Percentiles rank a stretch among this genome's conserved stretches.
These are phyloP conservation scores for Xenopus borealis DNA, from an alignment of 2,113 vertebrate genomes.

Conservation along the genomic window DNA sequence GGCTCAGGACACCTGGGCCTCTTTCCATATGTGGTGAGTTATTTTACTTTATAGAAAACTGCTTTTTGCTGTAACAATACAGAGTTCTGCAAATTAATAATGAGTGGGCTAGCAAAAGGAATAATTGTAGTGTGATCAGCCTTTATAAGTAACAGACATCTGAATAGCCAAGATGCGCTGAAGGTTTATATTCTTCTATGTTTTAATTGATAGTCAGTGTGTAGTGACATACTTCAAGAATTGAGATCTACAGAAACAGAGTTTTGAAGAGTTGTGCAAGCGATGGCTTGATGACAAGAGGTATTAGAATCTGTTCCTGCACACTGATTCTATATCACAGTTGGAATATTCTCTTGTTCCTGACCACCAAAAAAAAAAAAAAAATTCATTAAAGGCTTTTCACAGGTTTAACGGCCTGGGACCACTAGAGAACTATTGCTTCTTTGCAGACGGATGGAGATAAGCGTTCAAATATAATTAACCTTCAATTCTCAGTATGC, in stretches of 20 bases:
- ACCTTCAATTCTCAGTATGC: conserved; percentile 86
- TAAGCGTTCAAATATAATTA: conserved; percentile 93
- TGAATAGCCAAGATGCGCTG: no score
- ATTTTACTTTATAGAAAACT: no score
- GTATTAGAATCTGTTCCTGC: neutral
- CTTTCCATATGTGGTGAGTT: no score
- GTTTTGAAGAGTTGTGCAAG: conserved; percentile 42
- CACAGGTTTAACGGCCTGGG: conserved; percentile 75
- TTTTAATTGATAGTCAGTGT: no score
- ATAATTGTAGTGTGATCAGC: no score
- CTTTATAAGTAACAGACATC: no score
- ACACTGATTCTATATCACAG: neutral
- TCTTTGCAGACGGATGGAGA: conserved; percentile 76
- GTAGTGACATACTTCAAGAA: conserved; percentile 7
- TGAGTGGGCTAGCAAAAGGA: no score
- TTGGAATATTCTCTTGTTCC: conserved; percentile 66
- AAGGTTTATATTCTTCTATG: no score
- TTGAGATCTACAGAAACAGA: conserved; percentile 58
- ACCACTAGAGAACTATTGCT: conserved; percentile 73
- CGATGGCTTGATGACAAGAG: conserved; percentile 52
- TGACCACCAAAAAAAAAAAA: conserved; percentile 77
- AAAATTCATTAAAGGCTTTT: conserved; percentile 81
- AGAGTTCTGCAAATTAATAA: no score
- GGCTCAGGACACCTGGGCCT: no score
- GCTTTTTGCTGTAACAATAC: no score